phyloP scores from a whole-genome alignment of 2,113 vertebrate genomes.

The Caretta caretta region DNA sequence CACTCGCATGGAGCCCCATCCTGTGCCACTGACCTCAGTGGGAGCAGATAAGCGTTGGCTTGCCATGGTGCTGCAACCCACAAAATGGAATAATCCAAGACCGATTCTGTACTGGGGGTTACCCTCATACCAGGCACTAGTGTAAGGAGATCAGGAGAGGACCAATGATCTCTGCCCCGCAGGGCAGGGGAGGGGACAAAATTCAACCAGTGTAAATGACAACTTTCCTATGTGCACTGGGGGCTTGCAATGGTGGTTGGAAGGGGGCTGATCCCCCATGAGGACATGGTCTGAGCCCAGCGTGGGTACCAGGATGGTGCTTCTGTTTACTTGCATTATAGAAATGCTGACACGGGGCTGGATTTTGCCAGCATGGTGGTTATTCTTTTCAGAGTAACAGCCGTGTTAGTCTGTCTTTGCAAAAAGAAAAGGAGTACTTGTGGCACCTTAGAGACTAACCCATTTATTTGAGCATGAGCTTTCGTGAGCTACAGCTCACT shows the following conservation, averaged over 20 bases:
- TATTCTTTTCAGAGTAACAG: too few species aligned
- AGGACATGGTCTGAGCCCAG: background rate
- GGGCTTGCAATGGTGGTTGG: background rate
- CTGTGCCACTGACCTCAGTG: too few species aligned
- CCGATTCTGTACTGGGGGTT: background rate
- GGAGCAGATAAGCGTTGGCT: background rate
- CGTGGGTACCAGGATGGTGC: background rate
- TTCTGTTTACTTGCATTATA: background rate
- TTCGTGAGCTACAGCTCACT: too few species aligned
- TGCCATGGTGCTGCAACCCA: background rate
- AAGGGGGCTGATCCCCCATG: background rate
- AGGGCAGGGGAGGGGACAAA: background rate
- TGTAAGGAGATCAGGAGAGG: background rate
- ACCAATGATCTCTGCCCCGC: background rate
- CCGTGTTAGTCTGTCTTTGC: too few species aligned
- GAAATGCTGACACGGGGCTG: background rate
- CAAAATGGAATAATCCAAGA: background rate
- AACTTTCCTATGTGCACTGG: background rate
- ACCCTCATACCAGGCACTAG: background rate
- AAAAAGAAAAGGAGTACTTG: too few species aligned
- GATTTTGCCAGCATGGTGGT: background rate
- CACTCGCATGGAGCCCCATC: too few species aligned
- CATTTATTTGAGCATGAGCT: too few species aligned
- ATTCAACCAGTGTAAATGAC: background rate
- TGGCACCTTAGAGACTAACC: too few species aligned